Evolutionary conservation across 2,113 vertebrate species (phyloP), one percentile per base, ranked within the genome.

Genomic region (Pleuronectes platessa): DNA sequence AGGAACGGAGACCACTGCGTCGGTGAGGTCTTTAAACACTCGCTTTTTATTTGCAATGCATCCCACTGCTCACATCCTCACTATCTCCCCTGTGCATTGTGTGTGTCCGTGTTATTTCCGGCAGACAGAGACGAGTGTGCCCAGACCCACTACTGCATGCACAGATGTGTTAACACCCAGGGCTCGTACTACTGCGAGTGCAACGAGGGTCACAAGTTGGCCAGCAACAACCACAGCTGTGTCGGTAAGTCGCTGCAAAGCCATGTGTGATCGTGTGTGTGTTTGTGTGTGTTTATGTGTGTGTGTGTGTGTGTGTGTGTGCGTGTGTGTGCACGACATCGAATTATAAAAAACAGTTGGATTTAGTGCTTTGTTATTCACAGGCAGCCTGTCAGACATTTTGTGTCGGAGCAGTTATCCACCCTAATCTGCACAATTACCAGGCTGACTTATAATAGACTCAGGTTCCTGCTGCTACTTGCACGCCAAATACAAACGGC

Each of bases 151-250:
- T 97, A 96, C 71, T 99, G 97, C 93, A 97, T 97, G 90, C 97
- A 99, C 78, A 93, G 94, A 83, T 99, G 98, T 23, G 94, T 98
- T 75, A 99, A 99, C 89, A 96, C 95, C 0, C 95, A 92, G 10
- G 97, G 97, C 55, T 98, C 97, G 2, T 99, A 97, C 91, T 95
- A 96, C 82, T 99, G 97, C 69, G 96, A 98, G 81, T 99, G 98
- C 94, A 98, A 96, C 47, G 72, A 89, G 2, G 98, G 98, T 51
- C 96, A 97, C 93, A 96, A 96, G 89, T 80, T 99, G 85, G 95
- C 96, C 23, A 93, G 94, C 90, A 98, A 99, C 94, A 99, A 99
- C 91, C 96, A 96, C 93, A 97, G 96, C 74, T 99, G 98, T 2
- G 93, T 96, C 73, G 98, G 98, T 99, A 95, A 97, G 97, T 90